Percentiles rank a stretch among this genome's conserved stretches.
These are phyloP conservation scores for Hippocampus abdominalis DNA, from an alignment of 2,113 vertebrate genomes.

Conservation along the genomic window DNA sequence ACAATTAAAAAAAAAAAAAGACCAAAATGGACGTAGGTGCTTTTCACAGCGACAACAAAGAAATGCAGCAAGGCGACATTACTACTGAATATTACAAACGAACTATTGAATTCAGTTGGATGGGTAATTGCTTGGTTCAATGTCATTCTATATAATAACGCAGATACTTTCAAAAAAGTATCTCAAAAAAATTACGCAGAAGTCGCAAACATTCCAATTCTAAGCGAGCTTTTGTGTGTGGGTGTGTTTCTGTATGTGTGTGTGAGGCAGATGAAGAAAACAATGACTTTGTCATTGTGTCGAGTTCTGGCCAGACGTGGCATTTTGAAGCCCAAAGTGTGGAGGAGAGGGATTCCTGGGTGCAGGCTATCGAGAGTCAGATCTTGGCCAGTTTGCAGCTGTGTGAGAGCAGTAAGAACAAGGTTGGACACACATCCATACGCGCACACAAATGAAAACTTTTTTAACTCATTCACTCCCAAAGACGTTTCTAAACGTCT, in stretches of 20 bases:
- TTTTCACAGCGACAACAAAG: too few relatives aligned
- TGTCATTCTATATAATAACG: too few relatives aligned
- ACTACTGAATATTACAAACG: neutral
- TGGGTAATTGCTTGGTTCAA: too few relatives aligned
- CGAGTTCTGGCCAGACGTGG: slow-evolving; percentile 91
- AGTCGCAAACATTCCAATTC: too few relatives aligned
- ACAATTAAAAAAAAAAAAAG: too few relatives aligned
- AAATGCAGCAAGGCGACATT: neutral
- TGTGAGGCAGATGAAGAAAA: slow-evolving; percentile 81
- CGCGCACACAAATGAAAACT: neutral
- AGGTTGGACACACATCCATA: slow-evolving; percentile 64
- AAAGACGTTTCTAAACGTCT: too few relatives aligned
- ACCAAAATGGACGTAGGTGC: too few relatives aligned
- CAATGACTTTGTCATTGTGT: slow-evolving; percentile 92
- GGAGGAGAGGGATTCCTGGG: slow-evolving; percentile 92
- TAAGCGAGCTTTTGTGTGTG: neutral
- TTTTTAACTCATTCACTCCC: too few relatives aligned
- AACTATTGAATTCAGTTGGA: neutral
- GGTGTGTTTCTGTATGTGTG: slow-evolving; percentile 3
- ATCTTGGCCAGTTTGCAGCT: slow-evolving; percentile 92
- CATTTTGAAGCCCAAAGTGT: slow-evolving; percentile 88
- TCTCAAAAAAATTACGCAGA: too few relatives aligned
- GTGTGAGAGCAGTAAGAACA: slow-evolving; percentile 93
- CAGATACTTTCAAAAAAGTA: too few relatives aligned
- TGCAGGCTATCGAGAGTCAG: slow-evolving; percentile 91